phyloP scores from a whole-genome alignment of 2,797 vertebrate species.

The Sarcophilus harrisii region DNA sequence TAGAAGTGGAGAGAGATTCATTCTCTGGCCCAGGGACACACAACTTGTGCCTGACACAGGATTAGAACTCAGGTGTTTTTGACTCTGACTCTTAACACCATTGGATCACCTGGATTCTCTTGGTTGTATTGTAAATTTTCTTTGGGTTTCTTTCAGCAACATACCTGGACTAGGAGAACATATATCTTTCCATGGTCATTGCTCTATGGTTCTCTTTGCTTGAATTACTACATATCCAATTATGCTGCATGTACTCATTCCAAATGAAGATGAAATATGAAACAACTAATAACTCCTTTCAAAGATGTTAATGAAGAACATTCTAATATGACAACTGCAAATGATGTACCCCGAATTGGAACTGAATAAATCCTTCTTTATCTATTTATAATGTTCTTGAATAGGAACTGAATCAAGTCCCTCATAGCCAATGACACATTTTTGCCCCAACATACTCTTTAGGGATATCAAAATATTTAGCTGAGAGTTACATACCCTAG shows the following conservation, averaged over 20 bases:
- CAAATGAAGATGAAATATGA: background rate
- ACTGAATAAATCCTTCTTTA: background rate
- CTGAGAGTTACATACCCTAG: conserved; percentile 88
- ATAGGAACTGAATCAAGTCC: background rate
- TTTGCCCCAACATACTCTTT: background rate
- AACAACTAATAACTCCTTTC: background rate
- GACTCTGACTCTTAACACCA: background rate
- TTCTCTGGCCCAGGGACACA: background rate
- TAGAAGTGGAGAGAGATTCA: too few relatives aligned
- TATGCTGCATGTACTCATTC: background rate
- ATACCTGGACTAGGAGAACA: background rate
- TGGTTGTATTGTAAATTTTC: background rate
- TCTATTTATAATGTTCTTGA: background rate
- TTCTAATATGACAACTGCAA: background rate
- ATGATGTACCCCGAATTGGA: background rate
- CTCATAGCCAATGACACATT: too few relatives aligned
- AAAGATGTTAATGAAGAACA: background rate
- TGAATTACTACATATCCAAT: background rate
- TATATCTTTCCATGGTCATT: background rate
- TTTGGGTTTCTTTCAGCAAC: background rate
- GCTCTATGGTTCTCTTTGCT: background rate
- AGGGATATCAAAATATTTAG: fast-evolving
- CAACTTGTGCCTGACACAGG: background rate
- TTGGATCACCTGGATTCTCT: background rate
- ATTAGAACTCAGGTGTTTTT: background rate